Evolutionary conservation across 2,888 invertebrate genomes (phyloP), one percentile per base, ranked within the genome.

Genomic region (Pachymerium ferrugineum): DNA sequence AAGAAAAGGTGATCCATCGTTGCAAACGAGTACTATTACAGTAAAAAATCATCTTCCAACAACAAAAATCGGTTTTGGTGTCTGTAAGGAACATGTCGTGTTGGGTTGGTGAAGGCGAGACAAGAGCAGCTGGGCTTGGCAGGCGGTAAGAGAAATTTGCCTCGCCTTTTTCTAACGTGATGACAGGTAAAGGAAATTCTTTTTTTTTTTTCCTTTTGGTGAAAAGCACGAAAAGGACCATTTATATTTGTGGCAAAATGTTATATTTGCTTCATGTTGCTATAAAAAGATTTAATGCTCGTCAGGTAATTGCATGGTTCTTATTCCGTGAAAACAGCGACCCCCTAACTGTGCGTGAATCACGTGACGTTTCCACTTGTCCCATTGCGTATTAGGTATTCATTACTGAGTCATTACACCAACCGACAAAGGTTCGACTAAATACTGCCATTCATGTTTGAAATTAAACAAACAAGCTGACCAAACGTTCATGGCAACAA

Each of bases 111-210:
- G 62, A 28, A 62, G n/a, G 62, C 62, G 62, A 62, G 28, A 62
- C 62, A 62, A 28, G 28, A 25, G 62, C 62, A 62, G 62, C 62
- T 62, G 62, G 62, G 62, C 62, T 62, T 62, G 62, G 62, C 62
- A 62, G 62, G 62, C 62, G 62, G 28, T 28, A 28, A 28, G 28
- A 28, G 28, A 62, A 62, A 28, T 62, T 62, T 22, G 25, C 16
- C 62, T 62, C 62, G 62, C 62, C 62, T 62, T 28, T 62, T 62
- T 62, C 62, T 10, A 62, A 62, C 62, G 62, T 62, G 62, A 62
- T 62, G 62, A 62, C 62, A 62, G 62, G 62, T 62, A 25, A 62
- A 22, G 62, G n/a, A n/a, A 62, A 62, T 62, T 62, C 28, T 62
- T 62, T 62, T 10, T 62, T 62, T 62, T n/a, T n/a, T 62, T 28